Percentiles rank a stretch among this genome's conserved stretches.
Evolutionary conservation across 2,113 vertebrate species (phyloP).

Genomic region (Ceuthmochares aereus): DNA sequence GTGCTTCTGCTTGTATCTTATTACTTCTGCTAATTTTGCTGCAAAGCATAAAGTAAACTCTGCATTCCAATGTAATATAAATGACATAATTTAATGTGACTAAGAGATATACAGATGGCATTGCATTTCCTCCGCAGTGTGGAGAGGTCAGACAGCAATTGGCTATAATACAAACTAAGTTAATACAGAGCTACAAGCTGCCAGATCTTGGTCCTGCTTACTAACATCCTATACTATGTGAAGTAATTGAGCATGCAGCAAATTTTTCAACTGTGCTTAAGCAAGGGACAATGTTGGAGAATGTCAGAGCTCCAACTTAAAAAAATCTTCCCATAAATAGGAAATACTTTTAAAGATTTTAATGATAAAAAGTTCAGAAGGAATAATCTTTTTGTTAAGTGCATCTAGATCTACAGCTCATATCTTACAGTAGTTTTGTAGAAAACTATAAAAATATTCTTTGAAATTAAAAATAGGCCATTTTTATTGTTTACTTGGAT

Average conservation of each 20-base stretch:
- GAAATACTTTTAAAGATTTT: neutral
- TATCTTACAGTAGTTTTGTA: neutral
- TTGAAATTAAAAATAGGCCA: neutral
- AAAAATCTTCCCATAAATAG: neutral
- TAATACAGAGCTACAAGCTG: conserved; percentile 73
- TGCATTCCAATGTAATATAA: conserved; percentile 50
- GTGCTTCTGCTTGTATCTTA: neutral
- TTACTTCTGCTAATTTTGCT: conserved; percentile 57
- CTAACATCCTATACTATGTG: conserved; percentile 31
- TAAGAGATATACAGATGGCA: conserved; percentile 77
- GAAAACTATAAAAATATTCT: neutral
- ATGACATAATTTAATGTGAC: conserved; percentile 78
- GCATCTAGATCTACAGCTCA: neutral
- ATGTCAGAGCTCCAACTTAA: neutral
- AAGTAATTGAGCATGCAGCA: conserved; percentile 35
- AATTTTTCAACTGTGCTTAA: neutral
- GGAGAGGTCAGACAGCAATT: conserved; percentile 75
- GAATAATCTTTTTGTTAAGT: neutral
- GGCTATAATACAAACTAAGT: conserved; percentile 61
- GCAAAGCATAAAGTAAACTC: conserved; percentile 61
- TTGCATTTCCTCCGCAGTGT: conserved; percentile 57
- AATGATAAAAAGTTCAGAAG: neutral
- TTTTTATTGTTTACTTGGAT: neutral
- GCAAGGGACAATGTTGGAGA: neutral
- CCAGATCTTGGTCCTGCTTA: conserved; percentile 44